phyloP scores from a whole-genome alignment of 1,140 invertebrate genomes.

The Babylonia areolata region DNA sequence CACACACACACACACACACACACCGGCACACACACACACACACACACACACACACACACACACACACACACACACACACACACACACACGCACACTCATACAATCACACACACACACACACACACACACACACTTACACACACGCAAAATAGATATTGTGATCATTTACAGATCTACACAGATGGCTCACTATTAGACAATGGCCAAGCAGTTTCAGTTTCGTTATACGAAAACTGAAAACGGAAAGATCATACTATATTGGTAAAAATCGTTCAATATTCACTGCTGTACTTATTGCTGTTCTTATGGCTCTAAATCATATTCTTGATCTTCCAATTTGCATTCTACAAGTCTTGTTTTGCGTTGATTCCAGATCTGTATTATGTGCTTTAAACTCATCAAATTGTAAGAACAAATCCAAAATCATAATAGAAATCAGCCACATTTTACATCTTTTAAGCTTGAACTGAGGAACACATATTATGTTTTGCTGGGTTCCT shows the following conservation, averaged over 20 bases:
- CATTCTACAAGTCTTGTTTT: no score
- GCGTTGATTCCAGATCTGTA: no score
- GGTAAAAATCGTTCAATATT: neutral
- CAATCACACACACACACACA: conserved; percentile 12
- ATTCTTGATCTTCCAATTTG: no score
- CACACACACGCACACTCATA: conserved; percentile 13
- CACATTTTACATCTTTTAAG: no score
- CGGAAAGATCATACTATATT: neutral
- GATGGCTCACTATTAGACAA: neutral
- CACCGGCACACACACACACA: conserved; percentile 8
- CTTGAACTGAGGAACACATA: no score
- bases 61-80: conserved; percentile 9
- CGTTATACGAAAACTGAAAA: neutral
- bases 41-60: conserved; percentile 13
- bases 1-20: conserved; percentile 20
- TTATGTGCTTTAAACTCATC: no score
- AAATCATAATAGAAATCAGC: no score
- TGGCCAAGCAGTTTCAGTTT: neutral
- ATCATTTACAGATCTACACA: neutral
- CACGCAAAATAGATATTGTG: no score
- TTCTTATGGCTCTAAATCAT: no score
- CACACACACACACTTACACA: conserved; percentile 24
- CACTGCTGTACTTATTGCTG: neutral
- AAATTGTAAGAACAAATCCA: no score
- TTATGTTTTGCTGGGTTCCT: no score